Evolutionary conservation across 2,888 invertebrate genomes (phyloP), one percentile per base, ranked within the genome.

Genomic region (Drosophila neotestacea): DNA sequence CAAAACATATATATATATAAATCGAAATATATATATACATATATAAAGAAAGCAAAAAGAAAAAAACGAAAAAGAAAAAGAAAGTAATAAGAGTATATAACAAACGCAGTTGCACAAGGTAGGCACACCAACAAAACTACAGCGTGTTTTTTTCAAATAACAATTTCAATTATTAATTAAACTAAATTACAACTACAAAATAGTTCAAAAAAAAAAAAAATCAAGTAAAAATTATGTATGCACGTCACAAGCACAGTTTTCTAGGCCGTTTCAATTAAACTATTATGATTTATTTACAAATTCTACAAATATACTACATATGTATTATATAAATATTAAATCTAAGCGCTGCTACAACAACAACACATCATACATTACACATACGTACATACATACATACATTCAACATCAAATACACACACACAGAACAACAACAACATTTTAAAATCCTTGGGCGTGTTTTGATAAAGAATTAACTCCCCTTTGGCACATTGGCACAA

Each of bases 91-190:
- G 75, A 88, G 87, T 84, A 78, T 75, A 86, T 79, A 86, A 85
- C 81, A 81, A 83, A 89, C 88, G 91, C 91, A 91, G 91, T 91
- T 91, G 91, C 91, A 91, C 89, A 91, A 91, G 91, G 91, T 91
- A 91, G 91, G 91, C 90, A 86, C 88, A 90, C 87, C 77, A 82
- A 88, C 84, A 85, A 85, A 86, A 84, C 87, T 88, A 88, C 84
- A 85, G 84, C 73, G 79, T 81, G 73, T 81, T 83, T 71, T 80
- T 84, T 75, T 63, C 69, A 68, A 85, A 70, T 86, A 84, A 77
- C 73, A 81, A 83, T 86, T 83, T 83, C 87, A 86, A 86, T 86
- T 84, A 81, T 86, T 86, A 68, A 82, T 75, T 65, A 86, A 81
- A 54, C 48, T 63, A 68, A 68, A 47, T 74, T 66, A 70, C 54